Conservation (phyloP, 2,113 vertebrate species). For the Rhynchomys soricoides region DNA sequence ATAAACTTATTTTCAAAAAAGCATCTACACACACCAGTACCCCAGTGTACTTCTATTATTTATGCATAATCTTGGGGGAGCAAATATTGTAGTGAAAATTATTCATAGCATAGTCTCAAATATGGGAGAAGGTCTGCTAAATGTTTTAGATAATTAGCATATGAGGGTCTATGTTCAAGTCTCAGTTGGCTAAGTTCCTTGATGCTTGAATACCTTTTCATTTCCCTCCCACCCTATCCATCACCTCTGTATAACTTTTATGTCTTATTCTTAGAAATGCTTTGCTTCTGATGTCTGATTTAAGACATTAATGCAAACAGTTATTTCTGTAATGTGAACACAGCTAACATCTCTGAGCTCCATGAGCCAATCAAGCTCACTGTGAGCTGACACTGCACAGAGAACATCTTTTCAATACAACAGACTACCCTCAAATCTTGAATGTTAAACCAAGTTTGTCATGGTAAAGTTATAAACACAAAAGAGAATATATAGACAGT, state of each 20-base stretch:
- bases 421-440: not conserved
- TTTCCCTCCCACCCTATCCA: not conserved
- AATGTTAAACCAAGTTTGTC: not conserved
- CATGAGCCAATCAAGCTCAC: not conserved
- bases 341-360: not conserved
- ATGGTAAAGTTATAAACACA: not conserved
- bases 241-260: not conserved
- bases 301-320: not conserved
- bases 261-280: not conserved
- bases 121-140: not conserved
- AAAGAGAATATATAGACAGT: not conserved
- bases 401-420: not conserved
- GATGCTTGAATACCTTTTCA: not conserved
- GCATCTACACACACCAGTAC: not conserved
- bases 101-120: not conserved
- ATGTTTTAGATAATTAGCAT: not conserved
- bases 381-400: not conserved
- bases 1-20: slow-evolving; percentile 37
- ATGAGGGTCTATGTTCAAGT: not conserved
- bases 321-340: not conserved
- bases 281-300: not conserved
- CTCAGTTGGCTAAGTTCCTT: not conserved
- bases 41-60: not conserved
- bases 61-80: not conserved
- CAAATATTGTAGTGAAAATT: not conserved